Conservation (phyloP, 2,797 vertebrate genomes). For the Enteromius mattozi region DNA sequence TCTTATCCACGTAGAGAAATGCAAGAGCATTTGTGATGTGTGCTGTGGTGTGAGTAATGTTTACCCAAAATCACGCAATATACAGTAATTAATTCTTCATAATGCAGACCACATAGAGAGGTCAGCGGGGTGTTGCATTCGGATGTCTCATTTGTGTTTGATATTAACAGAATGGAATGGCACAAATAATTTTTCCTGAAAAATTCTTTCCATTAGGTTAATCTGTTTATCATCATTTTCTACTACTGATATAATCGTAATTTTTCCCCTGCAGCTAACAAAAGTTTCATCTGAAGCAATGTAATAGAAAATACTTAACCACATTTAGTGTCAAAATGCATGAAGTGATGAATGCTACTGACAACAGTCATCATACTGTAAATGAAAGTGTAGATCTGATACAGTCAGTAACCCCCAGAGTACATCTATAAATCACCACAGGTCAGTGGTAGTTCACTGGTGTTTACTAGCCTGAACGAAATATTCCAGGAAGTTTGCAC, state of each 20-base stretch:
- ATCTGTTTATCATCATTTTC: neutral
- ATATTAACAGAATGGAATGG: slow-evolving; percentile 11
- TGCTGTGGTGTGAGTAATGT: slow-evolving; percentile 4
- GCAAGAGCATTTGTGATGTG: slow-evolving; percentile 19
- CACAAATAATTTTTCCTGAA: neutral
- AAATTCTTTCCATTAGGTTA: slow-evolving; percentile 8
- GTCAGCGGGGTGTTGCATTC: slow-evolving; percentile 5
- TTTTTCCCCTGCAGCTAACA: neutral
- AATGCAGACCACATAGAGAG: slow-evolving; percentile 6
- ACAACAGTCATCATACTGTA: neutral
- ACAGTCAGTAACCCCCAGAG: neutral
- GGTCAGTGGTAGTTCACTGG: neutral
- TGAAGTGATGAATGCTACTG: neutral
- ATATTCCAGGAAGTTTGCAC: neutral
- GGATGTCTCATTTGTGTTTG: slow-evolving; percentile 18
- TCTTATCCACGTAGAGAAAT: slow-evolving; percentile 25
- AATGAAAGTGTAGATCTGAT: neutral
- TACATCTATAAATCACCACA: neutral
- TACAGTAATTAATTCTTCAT: slow-evolving; percentile 31
- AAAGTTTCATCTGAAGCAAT: neutral
- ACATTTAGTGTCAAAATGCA: neutral
- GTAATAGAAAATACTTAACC: neutral
- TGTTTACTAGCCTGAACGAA: neutral
- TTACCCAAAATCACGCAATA: slow-evolving; percentile 13
- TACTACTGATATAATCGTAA: neutral